Conservation (phyloP, 2,888 invertebrate species). For the Macrophya alboannulata region DNA sequence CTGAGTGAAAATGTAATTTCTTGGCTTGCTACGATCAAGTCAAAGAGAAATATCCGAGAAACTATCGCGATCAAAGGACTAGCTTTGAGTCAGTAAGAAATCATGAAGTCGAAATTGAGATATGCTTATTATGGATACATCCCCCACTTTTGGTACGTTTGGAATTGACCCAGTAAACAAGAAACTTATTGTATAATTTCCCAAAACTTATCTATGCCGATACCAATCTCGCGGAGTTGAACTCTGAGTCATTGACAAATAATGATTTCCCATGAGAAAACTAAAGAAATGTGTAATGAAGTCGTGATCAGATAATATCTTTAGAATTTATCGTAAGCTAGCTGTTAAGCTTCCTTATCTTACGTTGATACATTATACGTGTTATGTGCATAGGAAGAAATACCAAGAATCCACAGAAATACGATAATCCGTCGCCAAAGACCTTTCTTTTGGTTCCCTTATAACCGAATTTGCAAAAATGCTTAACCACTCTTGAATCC, state of each 20-base stretch:
- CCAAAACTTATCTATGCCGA: not conserved
- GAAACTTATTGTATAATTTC: not conserved
- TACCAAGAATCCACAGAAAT: too few relatives aligned
- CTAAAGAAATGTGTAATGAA: not conserved
- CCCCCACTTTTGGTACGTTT: too few relatives aligned
- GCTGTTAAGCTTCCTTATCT: too few relatives aligned
- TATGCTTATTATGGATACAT: not conserved
- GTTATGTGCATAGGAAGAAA: too few relatives aligned
- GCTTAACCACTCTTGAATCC: too few relatives aligned
- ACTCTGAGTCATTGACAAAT: not conserved
- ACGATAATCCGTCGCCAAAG: too few relatives aligned
- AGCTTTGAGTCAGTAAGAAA: not conserved
- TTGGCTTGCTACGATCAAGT: slow-evolving; percentile 66
- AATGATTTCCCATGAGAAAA: not conserved
- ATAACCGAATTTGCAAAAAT: too few relatives aligned
- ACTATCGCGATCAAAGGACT: not conserved
- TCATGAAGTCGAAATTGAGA: not conserved
- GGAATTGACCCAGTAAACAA: too few relatives aligned
- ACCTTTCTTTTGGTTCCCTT: too few relatives aligned
- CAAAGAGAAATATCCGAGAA: not conserved
- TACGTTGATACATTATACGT: too few relatives aligned
- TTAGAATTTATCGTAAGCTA: too few relatives aligned
- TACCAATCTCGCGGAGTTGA: not conserved
- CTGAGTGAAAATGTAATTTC: not conserved
- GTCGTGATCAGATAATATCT: not conserved